These are phyloP conservation scores for Hermaeophaga mercurialis DNA, from an alignment of 2,888 invertebrate genomes.

Conservation along the genomic window DNA sequence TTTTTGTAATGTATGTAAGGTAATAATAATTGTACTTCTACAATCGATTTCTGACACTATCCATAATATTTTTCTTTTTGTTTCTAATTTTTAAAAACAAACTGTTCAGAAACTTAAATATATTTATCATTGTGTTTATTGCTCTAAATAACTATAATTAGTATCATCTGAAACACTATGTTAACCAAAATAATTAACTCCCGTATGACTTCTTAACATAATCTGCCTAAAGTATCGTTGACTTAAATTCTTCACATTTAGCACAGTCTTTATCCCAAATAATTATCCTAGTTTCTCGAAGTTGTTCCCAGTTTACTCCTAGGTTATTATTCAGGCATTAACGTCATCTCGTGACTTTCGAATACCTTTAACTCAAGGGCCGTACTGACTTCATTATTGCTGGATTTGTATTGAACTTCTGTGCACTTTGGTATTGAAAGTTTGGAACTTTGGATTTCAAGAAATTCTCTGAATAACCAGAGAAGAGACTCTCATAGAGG, in stretches of 20 bases:
- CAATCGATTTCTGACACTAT: no score
- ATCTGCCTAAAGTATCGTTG: neutral
- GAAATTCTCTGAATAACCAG: neutral
- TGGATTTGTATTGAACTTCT: constrained; percentile 4
- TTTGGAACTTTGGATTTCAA: neutral
- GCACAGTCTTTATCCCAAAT: neutral
- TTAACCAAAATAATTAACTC: neutral
- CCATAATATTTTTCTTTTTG: no score
- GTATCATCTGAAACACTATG: no score
- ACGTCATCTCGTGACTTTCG: neutral
- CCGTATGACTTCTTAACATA: neutral
- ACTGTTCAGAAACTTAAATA: no score
- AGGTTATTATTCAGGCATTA: neutral
- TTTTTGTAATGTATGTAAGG: no score
- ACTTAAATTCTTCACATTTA: neutral
- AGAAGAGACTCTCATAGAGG: neutral
- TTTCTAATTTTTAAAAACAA: no score
- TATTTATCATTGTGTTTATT: no score
- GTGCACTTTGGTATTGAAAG: neutral
- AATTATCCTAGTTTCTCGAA: constrained; percentile 1
- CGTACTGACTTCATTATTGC: neutral
- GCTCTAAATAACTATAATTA: no score
- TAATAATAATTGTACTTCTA: no score
- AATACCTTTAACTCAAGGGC: neutral
- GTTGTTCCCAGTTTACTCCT: neutral